phyloP scores from a whole-genome alignment of 2,797 vertebrate genomes.

The Salmo trutta region DNA sequence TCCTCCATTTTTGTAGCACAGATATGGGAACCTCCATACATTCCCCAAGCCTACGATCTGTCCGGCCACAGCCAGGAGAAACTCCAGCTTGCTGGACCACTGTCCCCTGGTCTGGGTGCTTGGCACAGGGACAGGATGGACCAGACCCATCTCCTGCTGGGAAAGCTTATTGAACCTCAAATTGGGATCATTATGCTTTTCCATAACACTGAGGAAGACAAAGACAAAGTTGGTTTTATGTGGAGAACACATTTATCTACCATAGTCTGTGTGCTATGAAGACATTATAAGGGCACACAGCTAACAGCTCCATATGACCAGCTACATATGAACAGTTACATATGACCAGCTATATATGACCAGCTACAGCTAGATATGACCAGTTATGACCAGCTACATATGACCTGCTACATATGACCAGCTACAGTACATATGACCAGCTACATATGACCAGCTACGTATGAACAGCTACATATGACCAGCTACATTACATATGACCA shows the following conservation, averaged over 20 bases:
- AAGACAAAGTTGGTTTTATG: not conserved
- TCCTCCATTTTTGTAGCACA: slow-evolving; percentile 84
- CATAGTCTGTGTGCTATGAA: not conserved
- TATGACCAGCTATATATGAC: no score
- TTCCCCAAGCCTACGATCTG: slow-evolving; percentile 83
- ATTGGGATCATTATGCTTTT: slow-evolving; percentile 47
- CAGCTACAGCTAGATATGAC: no score
- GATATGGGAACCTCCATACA: slow-evolving; percentile 82
- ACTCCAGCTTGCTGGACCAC: slow-evolving; percentile 80
- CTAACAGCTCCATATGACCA: not conserved
- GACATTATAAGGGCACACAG: not conserved
- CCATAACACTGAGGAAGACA: slow-evolving; percentile 57
- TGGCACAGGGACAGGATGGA: slow-evolving; percentile 20
- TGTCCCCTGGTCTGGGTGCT: slow-evolving; percentile 63
- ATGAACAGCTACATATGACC: not conserved
- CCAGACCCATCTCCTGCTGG: slow-evolving; percentile 24
- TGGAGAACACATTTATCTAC: not conserved
- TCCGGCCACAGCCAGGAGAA: slow-evolving; percentile 79
- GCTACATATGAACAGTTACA: no score
- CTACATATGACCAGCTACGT: no score
- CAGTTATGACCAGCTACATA: no score
- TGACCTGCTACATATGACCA: no score
- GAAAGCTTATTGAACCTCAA: slow-evolving; percentile 52
- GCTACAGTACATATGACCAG: no score
- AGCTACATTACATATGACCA: not conserved